phyloP scores from a whole-genome alignment of 2,113 vertebrate genomes.

The Typhlomys cinereus region DNA sequence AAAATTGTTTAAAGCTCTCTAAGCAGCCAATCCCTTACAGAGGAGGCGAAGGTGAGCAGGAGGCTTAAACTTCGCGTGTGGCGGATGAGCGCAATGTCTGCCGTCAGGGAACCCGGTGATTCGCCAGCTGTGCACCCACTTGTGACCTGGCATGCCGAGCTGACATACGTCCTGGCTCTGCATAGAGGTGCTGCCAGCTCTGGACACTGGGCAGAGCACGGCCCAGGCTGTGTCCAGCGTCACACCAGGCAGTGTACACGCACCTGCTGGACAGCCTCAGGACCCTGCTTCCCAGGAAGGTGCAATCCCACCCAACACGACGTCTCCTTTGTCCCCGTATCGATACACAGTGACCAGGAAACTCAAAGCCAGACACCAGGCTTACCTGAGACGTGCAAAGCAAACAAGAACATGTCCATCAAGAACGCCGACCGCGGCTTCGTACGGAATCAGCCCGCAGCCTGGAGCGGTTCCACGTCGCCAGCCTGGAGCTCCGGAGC shows the following conservation, averaged over 20 bases:
- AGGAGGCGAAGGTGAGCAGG: neutral
- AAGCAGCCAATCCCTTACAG: neutral
- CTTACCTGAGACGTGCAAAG: neutral
- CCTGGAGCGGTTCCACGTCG: neutral
- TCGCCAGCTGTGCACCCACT: fast-evolving
- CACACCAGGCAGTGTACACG: too few species aligned
- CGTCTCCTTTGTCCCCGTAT: fast-evolving
- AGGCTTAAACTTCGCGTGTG: neutral
- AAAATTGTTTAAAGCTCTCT: neutral
- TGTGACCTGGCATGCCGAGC: fast-evolving
- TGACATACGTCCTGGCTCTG: neutral
- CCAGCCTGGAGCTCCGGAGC: neutral
- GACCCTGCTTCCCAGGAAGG: neutral
- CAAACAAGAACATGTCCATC: too few species aligned
- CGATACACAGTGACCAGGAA: neutral
- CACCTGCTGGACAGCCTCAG: too few species aligned
- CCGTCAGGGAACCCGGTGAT: neutral
- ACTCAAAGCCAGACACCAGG: neutral
- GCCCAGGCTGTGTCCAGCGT: too few species aligned
- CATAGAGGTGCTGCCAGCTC: neutral
- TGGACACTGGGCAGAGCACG: too few species aligned
- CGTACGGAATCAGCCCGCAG: neutral
- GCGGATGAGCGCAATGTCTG: neutral
- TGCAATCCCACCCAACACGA: too few species aligned
- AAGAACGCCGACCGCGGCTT: too few species aligned